phyloP scores from a whole-genome alignment of 2,113 vertebrate genomes.

The Anser cygnoides region DNA sequence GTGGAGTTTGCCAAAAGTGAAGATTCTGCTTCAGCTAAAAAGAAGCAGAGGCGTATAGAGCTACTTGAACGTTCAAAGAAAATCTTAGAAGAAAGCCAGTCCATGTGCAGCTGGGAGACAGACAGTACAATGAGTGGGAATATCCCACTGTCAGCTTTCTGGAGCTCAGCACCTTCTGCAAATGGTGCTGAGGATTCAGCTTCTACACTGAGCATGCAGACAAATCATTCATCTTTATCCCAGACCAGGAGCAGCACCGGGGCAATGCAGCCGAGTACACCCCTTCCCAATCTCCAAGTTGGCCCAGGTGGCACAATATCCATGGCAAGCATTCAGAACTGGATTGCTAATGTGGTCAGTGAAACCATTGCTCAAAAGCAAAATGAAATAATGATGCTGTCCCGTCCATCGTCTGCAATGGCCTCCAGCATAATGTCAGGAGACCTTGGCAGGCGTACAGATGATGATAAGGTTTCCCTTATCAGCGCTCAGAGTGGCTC shows the following conservation, averaged over 20 bases:
- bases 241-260: constrained; percentile 64
- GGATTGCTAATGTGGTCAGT: constrained; percentile 91
- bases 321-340: constrained; percentile 91
- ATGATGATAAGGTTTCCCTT: constrained; percentile 84
- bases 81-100: constrained; percentile 91
- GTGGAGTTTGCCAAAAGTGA: constrained; percentile 84
- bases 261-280: constrained; percentile 48
- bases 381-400: constrained; percentile 81
- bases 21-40: constrained; percentile 80
- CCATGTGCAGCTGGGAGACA: constrained; percentile 86
- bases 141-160: constrained; percentile 89
- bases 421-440: constrained; percentile 62
- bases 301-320: constrained; percentile 87
- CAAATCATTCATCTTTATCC: constrained; percentile 80
- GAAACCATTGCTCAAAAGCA: constrained; percentile 95
- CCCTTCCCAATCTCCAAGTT: constrained; percentile 76
- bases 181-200: constrained; percentile 79
- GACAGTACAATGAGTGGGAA: constrained; percentile 81
- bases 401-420: constrained; percentile 73
- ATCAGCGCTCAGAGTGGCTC: constrained; percentile 78
- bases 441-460: constrained; percentile 55
- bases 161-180: constrained; percentile 67
- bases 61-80: constrained; percentile 88
- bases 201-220: constrained; percentile 83
- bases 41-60: constrained; percentile 88